A percentile compares a stretch with the other conserved stretches of the same genome.
Evolutionary conservation across 1,140 invertebrate species (phyloP).

Genomic region (Pachypeltis micranthus): DNA sequence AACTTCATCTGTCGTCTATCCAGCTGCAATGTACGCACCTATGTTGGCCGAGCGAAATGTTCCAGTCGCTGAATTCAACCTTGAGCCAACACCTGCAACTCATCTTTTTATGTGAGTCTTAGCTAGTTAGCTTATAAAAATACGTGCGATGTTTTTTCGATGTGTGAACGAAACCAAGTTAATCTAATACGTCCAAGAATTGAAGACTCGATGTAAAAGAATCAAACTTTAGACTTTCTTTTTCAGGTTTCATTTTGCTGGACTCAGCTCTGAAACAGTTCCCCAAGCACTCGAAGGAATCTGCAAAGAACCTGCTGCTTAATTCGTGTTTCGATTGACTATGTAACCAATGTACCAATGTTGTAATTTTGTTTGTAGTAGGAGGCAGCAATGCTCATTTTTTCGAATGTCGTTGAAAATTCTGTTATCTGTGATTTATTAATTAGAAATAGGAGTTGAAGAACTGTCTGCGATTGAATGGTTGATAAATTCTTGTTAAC

Average conservation of each 20-base stretch:
- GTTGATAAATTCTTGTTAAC: no score
- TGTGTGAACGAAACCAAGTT: slow-evolving; percentile 8
- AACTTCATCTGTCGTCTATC: slow-evolving; percentile 80
- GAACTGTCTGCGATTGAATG: no score
- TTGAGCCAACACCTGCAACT: slow-evolving; percentile 64
- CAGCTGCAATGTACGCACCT: slow-evolving; percentile 86
- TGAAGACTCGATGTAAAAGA: no score
- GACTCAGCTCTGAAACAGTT: slow-evolving; percentile 58
- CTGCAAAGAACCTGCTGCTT: no score
- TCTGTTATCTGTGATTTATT: no score
- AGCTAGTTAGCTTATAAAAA: background rate
- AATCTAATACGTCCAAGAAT: slow-evolving; percentile 22
- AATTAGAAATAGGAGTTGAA: no score
- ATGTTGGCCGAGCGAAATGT: slow-evolving; percentile 59
- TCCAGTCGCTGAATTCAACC: slow-evolving; percentile 80
- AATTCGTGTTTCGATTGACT: no score
- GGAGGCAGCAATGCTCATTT: no score
- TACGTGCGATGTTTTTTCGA: background rate
- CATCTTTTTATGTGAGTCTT: slow-evolving; percentile 48
- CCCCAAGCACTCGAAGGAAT: slow-evolving; percentile 43
- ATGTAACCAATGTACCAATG: background rate
- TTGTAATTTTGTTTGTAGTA: background rate
- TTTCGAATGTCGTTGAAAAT: background rate
- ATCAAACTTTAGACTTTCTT: no score
- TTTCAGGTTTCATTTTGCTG: slow-evolving; percentile 60